Percentiles rank a stretch among this genome's conserved stretches.
These are phyloP conservation scores for Chromobotia macracanthus DNA, from an alignment of 2,797 vertebrate species.

Conservation along the genomic window DNA sequence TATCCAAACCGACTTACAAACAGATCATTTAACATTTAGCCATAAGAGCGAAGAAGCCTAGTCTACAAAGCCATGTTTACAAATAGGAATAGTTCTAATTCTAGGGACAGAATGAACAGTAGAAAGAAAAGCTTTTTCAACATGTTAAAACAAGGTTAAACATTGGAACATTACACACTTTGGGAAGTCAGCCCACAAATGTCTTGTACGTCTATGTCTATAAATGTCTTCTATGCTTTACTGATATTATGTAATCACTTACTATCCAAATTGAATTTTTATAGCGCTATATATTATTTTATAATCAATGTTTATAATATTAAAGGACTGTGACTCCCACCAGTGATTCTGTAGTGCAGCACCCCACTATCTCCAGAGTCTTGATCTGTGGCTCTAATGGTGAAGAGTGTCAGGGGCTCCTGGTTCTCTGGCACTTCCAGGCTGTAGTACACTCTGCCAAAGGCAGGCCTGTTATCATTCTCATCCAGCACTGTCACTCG, in stretches of 20 bases:
- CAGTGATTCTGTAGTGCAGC: constrained; percentile 83
- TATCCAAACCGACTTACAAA: too few species aligned
- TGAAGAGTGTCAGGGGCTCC: constrained; percentile 80
- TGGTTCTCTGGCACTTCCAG: constrained; percentile 94
- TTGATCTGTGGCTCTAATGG: constrained; percentile 84
- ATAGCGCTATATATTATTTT: too few species aligned
- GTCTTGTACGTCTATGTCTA: too few species aligned
- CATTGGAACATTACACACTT: background rate
- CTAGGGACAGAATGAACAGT: too few species aligned
- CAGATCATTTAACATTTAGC: too few species aligned
- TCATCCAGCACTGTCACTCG: constrained; percentile 84
- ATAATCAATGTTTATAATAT: background rate
- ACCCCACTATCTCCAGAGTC: constrained; percentile 83
- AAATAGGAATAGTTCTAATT: too few species aligned
- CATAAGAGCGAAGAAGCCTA: too few species aligned
- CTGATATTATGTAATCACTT: too few species aligned
- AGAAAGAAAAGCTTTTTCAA: too few species aligned
- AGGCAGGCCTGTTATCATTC: constrained; percentile 88
- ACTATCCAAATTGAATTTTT: background rate
- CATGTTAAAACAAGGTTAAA: too few species aligned
- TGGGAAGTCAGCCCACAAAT: background rate
- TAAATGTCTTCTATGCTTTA: too few species aligned
- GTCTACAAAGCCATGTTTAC: too few species aligned
- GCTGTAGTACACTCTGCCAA: constrained; percentile 82
- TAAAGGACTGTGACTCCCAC: constrained; percentile 68